Evolutionary conservation across 2,797 vertebrate species (phyloP).

Genomic region (Rhynchotus rufescens): DNA sequence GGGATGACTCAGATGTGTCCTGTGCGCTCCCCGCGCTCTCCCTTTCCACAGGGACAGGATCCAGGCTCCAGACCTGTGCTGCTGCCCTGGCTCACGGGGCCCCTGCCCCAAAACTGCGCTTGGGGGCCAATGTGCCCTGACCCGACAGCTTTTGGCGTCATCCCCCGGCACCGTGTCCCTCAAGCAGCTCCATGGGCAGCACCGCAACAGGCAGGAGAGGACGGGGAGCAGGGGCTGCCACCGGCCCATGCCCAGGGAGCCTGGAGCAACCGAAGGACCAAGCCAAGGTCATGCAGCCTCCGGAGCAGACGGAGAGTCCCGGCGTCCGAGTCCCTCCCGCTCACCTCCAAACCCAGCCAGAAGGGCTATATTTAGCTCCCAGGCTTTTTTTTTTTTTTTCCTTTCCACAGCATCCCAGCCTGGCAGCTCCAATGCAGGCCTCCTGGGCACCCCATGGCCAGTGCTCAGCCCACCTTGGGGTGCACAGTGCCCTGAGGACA

Average conservation of each 20-base stretch:
- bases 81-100: neutral
- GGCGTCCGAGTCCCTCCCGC: fast-evolving
- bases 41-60: neutral
- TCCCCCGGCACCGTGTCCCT: no score
- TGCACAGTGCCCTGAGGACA: fast-evolving
- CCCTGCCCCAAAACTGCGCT: neutral
- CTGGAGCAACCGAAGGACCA: neutral
- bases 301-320: neutral
- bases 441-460: neutral
- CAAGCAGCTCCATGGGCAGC: neutral
- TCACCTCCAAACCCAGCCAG: neutral
- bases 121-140: neutral
- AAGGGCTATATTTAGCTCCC: neutral
- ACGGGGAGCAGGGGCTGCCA: neutral
- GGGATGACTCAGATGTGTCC: constrained; percentile 59
- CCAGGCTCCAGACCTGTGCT: no score
- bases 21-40: neutral
- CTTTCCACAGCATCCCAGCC: neutral
- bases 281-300: neutral
- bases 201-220: neutral
- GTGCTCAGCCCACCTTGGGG: neutral
- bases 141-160: neutral
- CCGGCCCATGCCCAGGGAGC: no score
- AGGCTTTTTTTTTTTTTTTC: neutral
- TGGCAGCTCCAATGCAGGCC: neutral